Percentiles rank a stretch among this genome's conserved stretches.
phyloP scores from a whole-genome alignment of 2,888 invertebrate genomes.

The Troglohyphantes excavatus region DNA sequence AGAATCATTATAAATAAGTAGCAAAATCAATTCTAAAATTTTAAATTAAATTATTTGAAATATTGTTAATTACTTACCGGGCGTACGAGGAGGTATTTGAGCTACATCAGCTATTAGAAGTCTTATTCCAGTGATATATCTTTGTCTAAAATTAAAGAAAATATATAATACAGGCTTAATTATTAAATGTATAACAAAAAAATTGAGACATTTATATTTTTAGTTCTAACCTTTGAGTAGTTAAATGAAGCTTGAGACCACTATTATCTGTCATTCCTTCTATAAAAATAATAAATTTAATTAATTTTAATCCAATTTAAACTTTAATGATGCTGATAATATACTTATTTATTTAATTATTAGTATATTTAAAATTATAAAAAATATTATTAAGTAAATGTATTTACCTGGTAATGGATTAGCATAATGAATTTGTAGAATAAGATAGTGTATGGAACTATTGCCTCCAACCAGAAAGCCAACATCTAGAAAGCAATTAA shows the following conservation, averaged over 20 bases:
- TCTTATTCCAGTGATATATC: slow-evolving; percentile 83
- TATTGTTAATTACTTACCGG: slow-evolving; percentile 80
- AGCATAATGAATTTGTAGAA: slow-evolving; percentile 85
- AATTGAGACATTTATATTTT: neutral
- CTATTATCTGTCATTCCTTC: slow-evolving; percentile 80
- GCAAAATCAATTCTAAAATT: too few relatives aligned
- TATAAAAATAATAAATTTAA: slow-evolving; percentile 38
- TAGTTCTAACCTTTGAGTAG: slow-evolving; percentile 60
- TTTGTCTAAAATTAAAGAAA: slow-evolving; percentile 79
- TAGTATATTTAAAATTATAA: neutral
- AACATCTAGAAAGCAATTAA: slow-evolving; percentile 83
- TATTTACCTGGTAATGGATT: slow-evolving; percentile 81
- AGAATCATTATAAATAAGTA: too few relatives aligned
- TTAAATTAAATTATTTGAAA: too few relatives aligned
- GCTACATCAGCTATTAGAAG: slow-evolving; percentile 81
- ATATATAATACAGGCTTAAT: slow-evolving; percentile 1
- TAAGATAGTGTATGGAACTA: slow-evolving; percentile 84
- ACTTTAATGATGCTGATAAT: too few relatives aligned
- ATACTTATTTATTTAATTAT: neutral
- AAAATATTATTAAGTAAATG: neutral
- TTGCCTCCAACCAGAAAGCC: slow-evolving; percentile 85
- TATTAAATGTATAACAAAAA: neutral
- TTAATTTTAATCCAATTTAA: neutral
- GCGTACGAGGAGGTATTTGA: slow-evolving; percentile 82
- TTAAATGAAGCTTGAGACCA: slow-evolving; percentile 76